phyloP scores from a whole-genome alignment of 2,888 invertebrate species.

The Latrodectus hesperus region DNA sequence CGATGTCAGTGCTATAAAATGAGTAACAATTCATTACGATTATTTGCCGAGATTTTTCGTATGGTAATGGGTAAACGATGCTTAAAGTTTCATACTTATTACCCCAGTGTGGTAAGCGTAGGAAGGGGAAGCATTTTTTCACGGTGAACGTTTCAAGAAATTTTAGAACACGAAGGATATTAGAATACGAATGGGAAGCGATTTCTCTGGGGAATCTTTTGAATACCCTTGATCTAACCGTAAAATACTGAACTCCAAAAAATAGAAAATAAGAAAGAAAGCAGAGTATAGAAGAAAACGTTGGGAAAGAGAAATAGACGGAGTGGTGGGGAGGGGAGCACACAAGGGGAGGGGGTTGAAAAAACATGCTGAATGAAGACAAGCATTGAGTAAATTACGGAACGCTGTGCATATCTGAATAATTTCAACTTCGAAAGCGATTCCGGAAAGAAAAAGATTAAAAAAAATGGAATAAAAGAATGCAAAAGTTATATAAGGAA shows the following conservation, averaged over 20 bases:
- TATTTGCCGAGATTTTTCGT: conserved; percentile 6
- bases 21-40: conserved; percentile 52
- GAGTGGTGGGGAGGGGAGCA: background rate
- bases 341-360: background rate
- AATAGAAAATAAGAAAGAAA: conserved; percentile 7
- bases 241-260: conserved; percentile 50
- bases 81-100: conserved; percentile 26
- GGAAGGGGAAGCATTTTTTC: conserved; percentile 7
- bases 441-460: conserved; percentile 15
- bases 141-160: conserved; percentile 22
- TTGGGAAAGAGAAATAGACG: background rate
- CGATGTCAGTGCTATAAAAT: conserved; percentile 23
- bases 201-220: conserved; percentile 48
- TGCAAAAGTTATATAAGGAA: conserved; percentile 22
- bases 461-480: conserved; percentile 12
- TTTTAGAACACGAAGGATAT: conserved; percentile 57
- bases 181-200: conserved; percentile 60
- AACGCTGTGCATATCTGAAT: conserved; percentile 60
- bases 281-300: background rate
- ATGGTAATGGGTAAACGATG: conserved; percentile 42
- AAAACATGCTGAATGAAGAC: conserved; percentile 40
- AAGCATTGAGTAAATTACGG: conserved; percentile 63
- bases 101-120: background rate
- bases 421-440: conserved; percentile 39
- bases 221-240: conserved; percentile 57